Evolutionary conservation across 2,888 invertebrate genomes (phyloP).

Genomic region (Drosophila kuntzei): DNA sequence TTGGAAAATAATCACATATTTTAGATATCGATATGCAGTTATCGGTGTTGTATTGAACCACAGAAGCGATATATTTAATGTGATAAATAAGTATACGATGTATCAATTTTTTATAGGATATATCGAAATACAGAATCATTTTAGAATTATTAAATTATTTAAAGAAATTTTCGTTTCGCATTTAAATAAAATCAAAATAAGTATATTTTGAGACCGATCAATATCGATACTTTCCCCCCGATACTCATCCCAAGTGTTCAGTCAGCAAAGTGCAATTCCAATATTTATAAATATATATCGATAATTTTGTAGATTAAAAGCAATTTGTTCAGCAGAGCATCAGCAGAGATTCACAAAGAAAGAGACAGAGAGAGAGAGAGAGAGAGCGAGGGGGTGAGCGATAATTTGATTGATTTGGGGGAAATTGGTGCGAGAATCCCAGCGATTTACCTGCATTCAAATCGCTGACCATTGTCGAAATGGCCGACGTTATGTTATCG

Average conservation of each 20-base stretch:
- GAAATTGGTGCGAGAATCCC: neutral
- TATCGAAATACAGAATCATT: no score
- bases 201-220: no score
- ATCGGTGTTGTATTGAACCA: no score
- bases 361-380: conserved; percentile 21
- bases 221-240: neutral
- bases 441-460: conserved; percentile 92
- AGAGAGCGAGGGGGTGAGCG: conserved; percentile 23
- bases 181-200: no score
- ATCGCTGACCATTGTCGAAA: conserved; percentile 98
- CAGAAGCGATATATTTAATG: no score
- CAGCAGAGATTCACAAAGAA: conserved; percentile 18
- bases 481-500: conserved; percentile 98
- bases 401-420: neutral
- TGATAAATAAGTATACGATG: no score
- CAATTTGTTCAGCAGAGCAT: conserved; percentile 28
- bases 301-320: conserved; percentile 28
- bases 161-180: no score
- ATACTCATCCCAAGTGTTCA: conserved; percentile 21
- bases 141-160: no score
- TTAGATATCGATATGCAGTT: no score
- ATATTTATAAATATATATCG: conserved; percentile 12
- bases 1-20: no score
- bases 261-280: conserved; percentile 31
- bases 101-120: no score